Evolutionary conservation across 2,797 vertebrate species (phyloP).

Genomic region (Gallirallus australis): DNA sequence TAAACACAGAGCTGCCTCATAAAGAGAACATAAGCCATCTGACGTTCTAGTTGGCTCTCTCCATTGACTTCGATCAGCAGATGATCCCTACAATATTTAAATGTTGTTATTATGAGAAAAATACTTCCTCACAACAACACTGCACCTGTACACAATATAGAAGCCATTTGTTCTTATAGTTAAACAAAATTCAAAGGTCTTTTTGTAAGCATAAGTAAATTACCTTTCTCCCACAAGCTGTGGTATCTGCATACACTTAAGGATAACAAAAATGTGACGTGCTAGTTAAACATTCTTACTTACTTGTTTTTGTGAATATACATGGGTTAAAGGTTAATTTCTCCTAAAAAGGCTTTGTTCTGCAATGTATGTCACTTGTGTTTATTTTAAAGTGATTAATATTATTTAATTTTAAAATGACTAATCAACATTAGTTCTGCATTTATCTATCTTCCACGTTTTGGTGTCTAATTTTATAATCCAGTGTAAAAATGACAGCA

Average conservation of each 20-base stretch:
- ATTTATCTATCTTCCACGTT: background rate
- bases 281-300: background rate
- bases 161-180: background rate
- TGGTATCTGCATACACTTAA: background rate
- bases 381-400: background rate
- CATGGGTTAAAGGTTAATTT: background rate
- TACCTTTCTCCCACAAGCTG: background rate
- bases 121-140: background rate
- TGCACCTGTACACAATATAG: background rate
- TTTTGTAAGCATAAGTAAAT: background rate
- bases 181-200: background rate
- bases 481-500: background rate
- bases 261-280: background rate
- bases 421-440: background rate
- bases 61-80: slow-evolving; percentile 96
- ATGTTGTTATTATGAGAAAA: background rate
- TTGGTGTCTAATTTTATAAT: background rate
- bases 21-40: slow-evolving; percentile 93
- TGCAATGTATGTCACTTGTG: background rate
- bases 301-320: background rate
- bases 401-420: background rate
- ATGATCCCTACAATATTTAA: slow-evolving; percentile 87
- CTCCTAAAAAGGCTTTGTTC: background rate
- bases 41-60: slow-evolving; percentile 91
- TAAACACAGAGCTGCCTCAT: slow-evolving; percentile 93